Base-by-base conservation (phyloP, 2,888 invertebrate genomes). In the Cheilosia impressa region DNA sequence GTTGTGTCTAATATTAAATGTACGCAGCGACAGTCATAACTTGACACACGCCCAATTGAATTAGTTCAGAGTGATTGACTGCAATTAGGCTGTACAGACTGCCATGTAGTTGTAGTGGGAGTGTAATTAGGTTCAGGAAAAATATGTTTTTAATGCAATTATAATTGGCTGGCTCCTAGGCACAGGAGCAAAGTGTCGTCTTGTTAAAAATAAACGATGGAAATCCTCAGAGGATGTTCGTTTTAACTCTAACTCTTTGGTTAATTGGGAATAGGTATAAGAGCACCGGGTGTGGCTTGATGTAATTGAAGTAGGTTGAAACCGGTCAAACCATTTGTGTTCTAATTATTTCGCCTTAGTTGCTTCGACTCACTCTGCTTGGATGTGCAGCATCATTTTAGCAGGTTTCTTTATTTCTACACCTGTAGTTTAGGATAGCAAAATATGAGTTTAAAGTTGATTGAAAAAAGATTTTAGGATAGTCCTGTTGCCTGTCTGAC, bases 81-180 rank as follows among this genome's bases (percentile, higher is more conserved):
- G 45, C 79, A 79, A 79, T 79, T 79, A 79, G 72, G 22, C 38
- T 41, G 53, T 34, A 53, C 53, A 47, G 31, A 9, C 9, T 6
- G 31, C 9, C 31, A n/a, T 53, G 7, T 53, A 19, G 55, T 55
- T 53, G 19, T 63, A 22, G 27, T 27, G 47, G 24, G 41, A 19
- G 19, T 10, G 63, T 79, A 72, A 72, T 79, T 65, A 53, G 52
- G 65, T 43, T 22, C 22, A 55, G 63, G 38, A 72, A 60, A 83
- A 79, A 83, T 83, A 72, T 47, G 66, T 62, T 83, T 73, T 79
- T 83, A 83, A 83, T 78, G 66, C 78, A 73, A 62, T 68, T 83
- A 68, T 83, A 83, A 83, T 83, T 79, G 68, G 63, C 10, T 27
- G 41, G 9, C 27, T 15, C 17, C 62, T 34, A 45, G 34, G 24